A percentile compares a stretch with the other conserved stretches of the same genome.
Conservation (phyloP, 23 tunicate species). For the Ciona savignyi region DNA sequence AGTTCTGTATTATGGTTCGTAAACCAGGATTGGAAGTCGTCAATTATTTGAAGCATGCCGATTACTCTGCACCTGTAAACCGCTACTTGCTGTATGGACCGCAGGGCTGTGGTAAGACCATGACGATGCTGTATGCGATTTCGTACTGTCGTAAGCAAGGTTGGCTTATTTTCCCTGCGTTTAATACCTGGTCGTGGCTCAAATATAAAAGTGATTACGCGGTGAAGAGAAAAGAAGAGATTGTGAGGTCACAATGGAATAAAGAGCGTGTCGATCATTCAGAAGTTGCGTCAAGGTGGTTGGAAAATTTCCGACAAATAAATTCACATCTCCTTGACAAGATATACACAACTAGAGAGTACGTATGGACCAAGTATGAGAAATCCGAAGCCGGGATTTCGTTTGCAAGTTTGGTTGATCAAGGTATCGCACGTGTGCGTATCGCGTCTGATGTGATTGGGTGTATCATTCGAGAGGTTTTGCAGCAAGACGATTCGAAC, state of each 20-base stretch:
- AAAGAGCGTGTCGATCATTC: slow-evolving; percentile 60
- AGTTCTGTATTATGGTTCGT: slow-evolving; percentile 46
- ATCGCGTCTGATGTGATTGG: slow-evolving; percentile 71
- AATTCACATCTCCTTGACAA: slow-evolving; percentile 25
- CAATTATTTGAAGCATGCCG: slow-evolving; percentile 43
- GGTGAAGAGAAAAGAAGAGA: slow-evolving; percentile 14
- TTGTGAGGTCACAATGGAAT: slow-evolving; percentile 45
- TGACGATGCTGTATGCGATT: slow-evolving; percentile 39
- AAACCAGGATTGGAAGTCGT: slow-evolving; percentile 66
- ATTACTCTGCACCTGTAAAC: slow-evolving; percentile 26
- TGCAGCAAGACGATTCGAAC: slow-evolving; percentile 20
- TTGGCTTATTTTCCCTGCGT: slow-evolving; percentile 54
- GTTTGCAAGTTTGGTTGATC: slow-evolving; percentile 41
- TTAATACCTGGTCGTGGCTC: slow-evolving; percentile 40
- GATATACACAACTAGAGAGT: slow-evolving; percentile 49
- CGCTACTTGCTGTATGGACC: slow-evolving; percentile 63
- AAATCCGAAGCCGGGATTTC: slow-evolving; percentile 36
- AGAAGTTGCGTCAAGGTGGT: slow-evolving; percentile 29
- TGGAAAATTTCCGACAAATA: slow-evolving; percentile 34
- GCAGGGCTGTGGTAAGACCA: slow-evolving; percentile 55
- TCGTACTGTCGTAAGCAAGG: slow-evolving; percentile 36
- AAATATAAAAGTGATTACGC: slow-evolving; percentile 4
- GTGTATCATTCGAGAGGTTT: slow-evolving; percentile 56
- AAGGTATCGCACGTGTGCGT: slow-evolving; percentile 57
- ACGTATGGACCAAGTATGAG: slow-evolving; percentile 71